These are phyloP conservation scores for Procambarus virginalis DNA, from an alignment of 1,140 invertebrate species.

Conservation along the genomic window DNA sequence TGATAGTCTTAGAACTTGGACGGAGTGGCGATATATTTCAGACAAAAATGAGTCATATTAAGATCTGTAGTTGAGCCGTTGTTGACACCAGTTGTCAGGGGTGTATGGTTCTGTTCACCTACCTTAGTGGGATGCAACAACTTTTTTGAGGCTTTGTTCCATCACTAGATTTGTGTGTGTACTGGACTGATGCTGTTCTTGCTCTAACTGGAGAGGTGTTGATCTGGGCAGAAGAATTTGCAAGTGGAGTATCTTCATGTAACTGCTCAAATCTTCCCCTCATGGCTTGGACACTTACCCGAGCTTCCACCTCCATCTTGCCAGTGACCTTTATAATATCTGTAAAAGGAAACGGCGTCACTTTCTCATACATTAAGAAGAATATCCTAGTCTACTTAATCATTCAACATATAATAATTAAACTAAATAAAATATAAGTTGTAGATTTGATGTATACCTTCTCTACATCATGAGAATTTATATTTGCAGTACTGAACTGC, in stretches of 20 bases:
- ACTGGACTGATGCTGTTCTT: slow-evolving; percentile 5
- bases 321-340: neutral
- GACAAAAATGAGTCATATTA: neutral
- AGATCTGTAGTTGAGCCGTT: neutral
- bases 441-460: too few relatives aligned
- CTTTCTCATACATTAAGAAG: too few relatives aligned
- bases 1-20: neutral
- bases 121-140: neutral
- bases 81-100: neutral
- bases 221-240: neutral
- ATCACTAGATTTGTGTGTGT: neutral
- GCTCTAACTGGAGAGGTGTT: neutral
- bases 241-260: slow-evolving; percentile 16
- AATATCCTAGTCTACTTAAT: too few relatives aligned
- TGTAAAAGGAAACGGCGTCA: neutral
- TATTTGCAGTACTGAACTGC: too few relatives aligned
- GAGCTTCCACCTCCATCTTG: slow-evolving; percentile 55
- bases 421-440: too few relatives aligned
- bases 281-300: slow-evolving; percentile 53
- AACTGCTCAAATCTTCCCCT: slow-evolving; percentile 52
- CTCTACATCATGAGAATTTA: too few relatives aligned
- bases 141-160: neutral
- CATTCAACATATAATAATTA: too few relatives aligned
- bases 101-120: neutral
- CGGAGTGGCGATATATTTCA: neutral